Percentiles rank a stretch among this genome's conserved stretches.
These are phyloP conservation scores for Eurytoma adleriae DNA, from an alignment of 2,888 invertebrate species.

Conservation along the genomic window DNA sequence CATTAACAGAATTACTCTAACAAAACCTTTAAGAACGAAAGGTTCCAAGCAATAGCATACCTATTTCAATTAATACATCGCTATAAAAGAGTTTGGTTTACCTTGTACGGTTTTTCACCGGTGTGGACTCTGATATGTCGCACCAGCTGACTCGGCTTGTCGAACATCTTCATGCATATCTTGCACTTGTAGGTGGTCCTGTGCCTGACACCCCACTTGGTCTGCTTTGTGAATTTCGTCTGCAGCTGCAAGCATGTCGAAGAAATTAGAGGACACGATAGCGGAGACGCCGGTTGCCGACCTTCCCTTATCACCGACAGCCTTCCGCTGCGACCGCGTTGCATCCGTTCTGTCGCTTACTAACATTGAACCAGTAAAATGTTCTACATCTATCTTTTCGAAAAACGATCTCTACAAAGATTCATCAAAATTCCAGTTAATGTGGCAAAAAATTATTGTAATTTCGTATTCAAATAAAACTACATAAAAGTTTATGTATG, in stretches of 20 bases:
- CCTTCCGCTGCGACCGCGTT: neutral
- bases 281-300: conserved; percentile 27
- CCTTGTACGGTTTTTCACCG: conserved; percentile 81
- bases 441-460: too few relatives aligned
- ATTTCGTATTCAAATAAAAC: too few relatives aligned
- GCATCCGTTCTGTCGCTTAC: neutral
- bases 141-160: conserved; percentile 82
- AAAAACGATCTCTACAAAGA: too few relatives aligned
- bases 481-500: too few relatives aligned
- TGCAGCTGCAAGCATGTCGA: conserved; percentile 61
- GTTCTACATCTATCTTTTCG: too few relatives aligned
- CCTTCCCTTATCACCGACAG: conserved; percentile 27
- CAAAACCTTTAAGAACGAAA: too few relatives aligned
- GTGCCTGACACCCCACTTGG: conserved; percentile 68
- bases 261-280: conserved; percentile 32
- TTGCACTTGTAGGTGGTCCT: conserved; percentile 76
- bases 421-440: too few relatives aligned
- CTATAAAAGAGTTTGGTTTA: conserved; percentile 63
- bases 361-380: neutral
- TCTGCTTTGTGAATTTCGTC: conserved; percentile 69
- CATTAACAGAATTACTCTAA: too few relatives aligned
- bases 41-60: too few relatives aligned
- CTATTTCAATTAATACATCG: neutral
- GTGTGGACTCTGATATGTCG: conserved; percentile 83
- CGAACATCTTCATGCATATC: conserved; percentile 78